phyloP scores from a whole-genome alignment of 2,113 vertebrate species.

The Scortum barcoo region DNA sequence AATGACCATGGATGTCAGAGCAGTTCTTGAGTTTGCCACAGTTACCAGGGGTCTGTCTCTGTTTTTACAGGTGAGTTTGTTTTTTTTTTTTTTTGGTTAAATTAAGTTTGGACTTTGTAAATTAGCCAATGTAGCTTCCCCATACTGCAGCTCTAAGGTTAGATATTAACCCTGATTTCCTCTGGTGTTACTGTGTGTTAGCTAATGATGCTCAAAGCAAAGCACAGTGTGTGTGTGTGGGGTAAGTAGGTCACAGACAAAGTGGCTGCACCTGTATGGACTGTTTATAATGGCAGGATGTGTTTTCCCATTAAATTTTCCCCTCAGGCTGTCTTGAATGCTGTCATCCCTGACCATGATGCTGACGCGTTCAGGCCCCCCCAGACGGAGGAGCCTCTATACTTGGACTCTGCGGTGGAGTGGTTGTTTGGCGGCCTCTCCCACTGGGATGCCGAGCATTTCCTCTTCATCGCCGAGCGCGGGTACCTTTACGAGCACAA shows the following conservation, averaged over 20 bases:
- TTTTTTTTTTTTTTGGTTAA: no score
- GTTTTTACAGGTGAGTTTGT: slow-evolving; percentile 87
- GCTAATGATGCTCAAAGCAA: not conserved
- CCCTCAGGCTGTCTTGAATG: slow-evolving; percentile 90
- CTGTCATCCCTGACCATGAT: slow-evolving; percentile 91
- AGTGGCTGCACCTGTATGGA: not conserved
- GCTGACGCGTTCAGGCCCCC: slow-evolving; percentile 96
- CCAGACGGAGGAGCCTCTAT: slow-evolving; percentile 70
- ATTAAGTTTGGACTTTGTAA: not conserved
- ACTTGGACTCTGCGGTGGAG: slow-evolving; percentile 85
- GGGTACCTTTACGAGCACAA: slow-evolving; percentile 97
- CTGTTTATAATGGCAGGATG: not conserved
- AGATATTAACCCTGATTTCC: not conserved
- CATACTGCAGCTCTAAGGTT: not conserved
- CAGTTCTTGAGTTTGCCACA: slow-evolving; percentile 86
- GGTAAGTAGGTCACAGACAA: not conserved
- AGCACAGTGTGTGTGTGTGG: not conserved
- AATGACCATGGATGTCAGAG: slow-evolving; percentile 80
- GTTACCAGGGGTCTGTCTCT: slow-evolving; percentile 88
- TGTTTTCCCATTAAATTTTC: slow-evolving; percentile 5
- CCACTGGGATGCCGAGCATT: slow-evolving; percentile 96
- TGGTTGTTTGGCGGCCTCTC: slow-evolving; percentile 90
- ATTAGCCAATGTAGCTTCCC: not conserved
- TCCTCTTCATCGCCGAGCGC: slow-evolving; percentile 94
- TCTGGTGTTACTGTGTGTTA: not conserved